A percentile compares a stretch with the other conserved stretches of the same genome.
Conservation (phyloP, 1,140 invertebrate species). For the Scylla paramamosain region DNA sequence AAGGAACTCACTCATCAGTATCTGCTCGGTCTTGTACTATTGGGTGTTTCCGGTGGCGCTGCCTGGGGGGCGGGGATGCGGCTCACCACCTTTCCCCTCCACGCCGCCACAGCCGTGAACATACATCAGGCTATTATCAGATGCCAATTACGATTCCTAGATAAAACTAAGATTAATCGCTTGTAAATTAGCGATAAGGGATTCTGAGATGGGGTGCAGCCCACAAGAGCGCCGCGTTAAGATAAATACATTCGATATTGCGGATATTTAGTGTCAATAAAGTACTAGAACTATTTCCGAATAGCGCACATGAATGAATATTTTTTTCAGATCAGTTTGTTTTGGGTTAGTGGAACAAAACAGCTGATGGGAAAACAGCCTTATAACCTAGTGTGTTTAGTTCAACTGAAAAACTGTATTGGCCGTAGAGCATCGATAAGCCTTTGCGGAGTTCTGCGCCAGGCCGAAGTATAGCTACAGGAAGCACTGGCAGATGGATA, state of each 20-base stretch:
- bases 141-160: conserved; percentile 12
- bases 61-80: not conserved
- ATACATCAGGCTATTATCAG: not conserved
- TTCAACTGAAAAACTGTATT: too few species aligned
- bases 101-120: not conserved
- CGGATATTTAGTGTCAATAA: not conserved
- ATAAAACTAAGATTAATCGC: conserved; percentile 5
- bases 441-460: too few species aligned
- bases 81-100: not conserved
- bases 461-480: too few species aligned
- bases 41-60: not conserved
- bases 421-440: too few species aligned
- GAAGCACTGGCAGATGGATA: too few species aligned
- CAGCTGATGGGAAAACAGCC: too few species aligned
- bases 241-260: not conserved
- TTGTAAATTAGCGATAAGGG: not conserved
- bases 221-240: not conserved
- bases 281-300: not conserved
- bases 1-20: not conserved
- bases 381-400: too few species aligned
- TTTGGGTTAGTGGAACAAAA: too few species aligned
- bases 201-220: not conserved
- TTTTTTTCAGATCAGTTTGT: too few species aligned
- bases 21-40: not conserved
- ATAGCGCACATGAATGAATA: too few species aligned